Evolutionary conservation across 2,113 vertebrate species (phyloP).

Genomic region (Larimichthys crocea): DNA sequence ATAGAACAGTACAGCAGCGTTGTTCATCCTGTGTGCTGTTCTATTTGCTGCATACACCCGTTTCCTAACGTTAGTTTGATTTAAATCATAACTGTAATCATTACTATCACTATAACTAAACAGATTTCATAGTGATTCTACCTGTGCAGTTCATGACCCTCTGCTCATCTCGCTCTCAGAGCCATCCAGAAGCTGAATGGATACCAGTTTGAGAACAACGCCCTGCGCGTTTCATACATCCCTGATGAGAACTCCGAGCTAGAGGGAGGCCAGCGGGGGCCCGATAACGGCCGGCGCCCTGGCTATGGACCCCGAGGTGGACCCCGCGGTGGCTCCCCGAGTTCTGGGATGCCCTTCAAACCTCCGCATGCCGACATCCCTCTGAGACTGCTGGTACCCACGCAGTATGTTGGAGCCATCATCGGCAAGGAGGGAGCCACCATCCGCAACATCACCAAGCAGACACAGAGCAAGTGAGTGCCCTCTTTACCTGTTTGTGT

Average conservation of each 20-base stretch:
- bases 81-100: too few species aligned
- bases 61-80: not conserved
- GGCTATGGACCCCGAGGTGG: constrained; percentile 87
- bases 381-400: constrained; percentile 94
- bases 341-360: constrained; percentile 86
- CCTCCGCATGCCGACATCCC: constrained; percentile 93
- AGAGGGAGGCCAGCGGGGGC: constrained; percentile 83
- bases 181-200: constrained; percentile 96
- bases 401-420: constrained; percentile 95
- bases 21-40: not conserved
- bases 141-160: not conserved
- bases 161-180: constrained; percentile 70
- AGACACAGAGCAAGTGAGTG: constrained; percentile 96
- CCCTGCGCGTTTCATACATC: constrained; percentile 93
- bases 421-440: constrained; percentile 97
- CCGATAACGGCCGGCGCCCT: constrained; percentile 88
- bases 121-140: too few species aligned
- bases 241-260: constrained; percentile 88
- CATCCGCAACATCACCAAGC: constrained; percentile 96
- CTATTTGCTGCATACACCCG: not conserved
- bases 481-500: not conserved
- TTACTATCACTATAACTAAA: not conserved
- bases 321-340: constrained; percentile 88
- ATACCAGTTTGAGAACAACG: constrained; percentile 93
- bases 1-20: not conserved